Evolutionary conservation across 2,113 vertebrate genomes (phyloP).

Genomic region (Platanista minor): DNA sequence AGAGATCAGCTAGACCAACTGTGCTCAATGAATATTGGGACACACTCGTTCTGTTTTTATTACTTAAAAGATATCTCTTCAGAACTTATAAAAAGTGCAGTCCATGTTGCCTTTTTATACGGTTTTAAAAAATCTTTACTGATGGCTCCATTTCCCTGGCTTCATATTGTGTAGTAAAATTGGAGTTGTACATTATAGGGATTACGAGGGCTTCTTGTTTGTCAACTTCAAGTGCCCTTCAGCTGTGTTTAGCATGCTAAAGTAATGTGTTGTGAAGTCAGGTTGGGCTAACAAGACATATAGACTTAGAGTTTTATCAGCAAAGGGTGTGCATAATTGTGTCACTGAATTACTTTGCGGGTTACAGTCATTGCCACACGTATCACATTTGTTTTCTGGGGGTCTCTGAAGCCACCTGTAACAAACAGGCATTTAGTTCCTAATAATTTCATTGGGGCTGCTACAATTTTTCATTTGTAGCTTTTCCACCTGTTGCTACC

Average conservation of each 20-base stretch:
- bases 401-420: neutral
- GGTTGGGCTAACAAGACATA: neutral
- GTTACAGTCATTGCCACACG: neutral
- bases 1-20: neutral
- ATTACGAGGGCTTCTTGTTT: neutral
- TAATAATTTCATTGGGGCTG: neutral
- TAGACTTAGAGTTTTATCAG: neutral
- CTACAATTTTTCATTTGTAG: slow-evolving; percentile 4
- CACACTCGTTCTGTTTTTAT: neutral
- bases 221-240: neutral
- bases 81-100: neutral
- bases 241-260: neutral
- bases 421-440: slow-evolving; percentile 12
- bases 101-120: neutral
- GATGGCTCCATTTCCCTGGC: neutral
- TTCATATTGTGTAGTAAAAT: neutral
- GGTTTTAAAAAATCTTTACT: neutral
- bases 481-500: neutral
- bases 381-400: slow-evolving; percentile 1
- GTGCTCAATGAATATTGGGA: neutral
- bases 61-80: neutral
- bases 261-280: neutral
- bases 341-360: neutral
- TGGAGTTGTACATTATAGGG: neutral
- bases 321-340: neutral